Evolutionary conservation across 53 echinoderm and acorn worm genomes (phyloP), one percentile per base, ranked within the genome.

Genomic region (Holothuria scabra): DNA sequence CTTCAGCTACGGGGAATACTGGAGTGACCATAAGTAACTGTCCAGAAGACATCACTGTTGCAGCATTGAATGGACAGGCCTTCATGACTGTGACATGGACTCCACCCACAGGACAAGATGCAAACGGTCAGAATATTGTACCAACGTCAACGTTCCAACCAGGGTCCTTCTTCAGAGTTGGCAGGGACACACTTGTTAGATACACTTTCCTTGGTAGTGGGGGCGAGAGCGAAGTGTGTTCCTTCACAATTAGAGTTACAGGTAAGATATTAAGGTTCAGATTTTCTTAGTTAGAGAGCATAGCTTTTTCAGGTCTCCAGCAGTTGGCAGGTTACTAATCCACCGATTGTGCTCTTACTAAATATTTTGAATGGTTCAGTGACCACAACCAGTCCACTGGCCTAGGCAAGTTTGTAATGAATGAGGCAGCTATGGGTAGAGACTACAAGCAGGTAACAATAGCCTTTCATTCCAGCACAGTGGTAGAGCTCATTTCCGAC

Each of bases 11-110:
- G 8, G 52, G 16, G 18, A 52, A 52, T 52, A 48, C 49, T 3
- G 72, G 34, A n/a, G n/a, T 72, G 12, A 48, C 72, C 25, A 33
- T 72, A 6, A 46, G 12, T 2, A 48, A 48, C 48, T 72, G 72
- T 48, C 72, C 72, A 23, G 72, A 3, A 3, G 72, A 72, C 72
- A 48, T 72, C 10, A 72, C 72, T 6, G 72, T 46, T 7, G 48
- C 23, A 7, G 46, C 72, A 24, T 46, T 8, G 28, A 72, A 72
- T 72, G 72, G 72, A 24, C 46, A 44, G 24, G 19, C 72, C 2
- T 72, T 72, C 28, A 72, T 72, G 72, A 48, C 48, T 48, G 72
- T 72, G 21, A 72, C 72, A 6, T 72, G 72, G 72, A 72, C 72
- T 8, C 72, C 72, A 19, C 72, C 72, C 2, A 72, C 72, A 12